Percentiles rank a stretch among this genome's conserved stretches.
Evolutionary conservation across 2,888 invertebrate species (phyloP).

Genomic region (Scaptomyza flava): DNA sequence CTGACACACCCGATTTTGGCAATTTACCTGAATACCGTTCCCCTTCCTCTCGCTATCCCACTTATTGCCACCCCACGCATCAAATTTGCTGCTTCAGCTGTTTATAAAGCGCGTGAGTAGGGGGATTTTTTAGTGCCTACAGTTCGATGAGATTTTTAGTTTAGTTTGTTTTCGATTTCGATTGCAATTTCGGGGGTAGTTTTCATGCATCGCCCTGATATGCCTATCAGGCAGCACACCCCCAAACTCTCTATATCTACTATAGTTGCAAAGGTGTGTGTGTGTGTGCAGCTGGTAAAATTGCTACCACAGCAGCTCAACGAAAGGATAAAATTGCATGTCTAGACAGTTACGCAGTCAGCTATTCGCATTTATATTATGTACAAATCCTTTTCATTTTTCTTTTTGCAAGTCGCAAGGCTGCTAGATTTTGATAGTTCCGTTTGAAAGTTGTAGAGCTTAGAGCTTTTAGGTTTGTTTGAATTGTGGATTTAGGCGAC

Average conservation of each 20-base stretch:
- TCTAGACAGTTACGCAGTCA: conserved; percentile 58
- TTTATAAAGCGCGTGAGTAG: not conserved
- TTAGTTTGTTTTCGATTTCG: conserved; percentile 48
- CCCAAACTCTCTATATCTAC: conserved; percentile 54
- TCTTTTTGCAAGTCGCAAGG: conserved; percentile 9
- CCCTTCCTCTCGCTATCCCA: not conserved
- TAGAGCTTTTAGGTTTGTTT: conserved; percentile 38
- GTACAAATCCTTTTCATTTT: conserved; percentile 15
- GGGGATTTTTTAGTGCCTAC: conserved; percentile 26
- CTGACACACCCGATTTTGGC: conserved; percentile 48
- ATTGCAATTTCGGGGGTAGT: conserved; percentile 68
- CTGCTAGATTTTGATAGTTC: conserved; percentile 42
- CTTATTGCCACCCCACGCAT: conserved; percentile 16
- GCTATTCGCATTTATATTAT: conserved; percentile 44
- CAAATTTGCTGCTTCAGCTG: conserved; percentile 41
- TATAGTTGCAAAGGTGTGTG: conserved; percentile 28
- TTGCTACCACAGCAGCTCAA: conserved; percentile 51
- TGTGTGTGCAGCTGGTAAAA: conserved; percentile 43
- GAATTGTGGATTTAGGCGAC: conserved; percentile 12
- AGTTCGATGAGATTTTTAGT: conserved; percentile 35
- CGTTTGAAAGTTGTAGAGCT: conserved; percentile 11
- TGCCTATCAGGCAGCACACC: conserved; percentile 60
- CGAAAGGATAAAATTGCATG: conserved; percentile 61
- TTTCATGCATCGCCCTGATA: conserved; percentile 41
- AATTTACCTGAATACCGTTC: conserved; percentile 30